phyloP scores from a whole-genome alignment of 1,140 invertebrate genomes.

The Rhyzopertha dominica region DNA sequence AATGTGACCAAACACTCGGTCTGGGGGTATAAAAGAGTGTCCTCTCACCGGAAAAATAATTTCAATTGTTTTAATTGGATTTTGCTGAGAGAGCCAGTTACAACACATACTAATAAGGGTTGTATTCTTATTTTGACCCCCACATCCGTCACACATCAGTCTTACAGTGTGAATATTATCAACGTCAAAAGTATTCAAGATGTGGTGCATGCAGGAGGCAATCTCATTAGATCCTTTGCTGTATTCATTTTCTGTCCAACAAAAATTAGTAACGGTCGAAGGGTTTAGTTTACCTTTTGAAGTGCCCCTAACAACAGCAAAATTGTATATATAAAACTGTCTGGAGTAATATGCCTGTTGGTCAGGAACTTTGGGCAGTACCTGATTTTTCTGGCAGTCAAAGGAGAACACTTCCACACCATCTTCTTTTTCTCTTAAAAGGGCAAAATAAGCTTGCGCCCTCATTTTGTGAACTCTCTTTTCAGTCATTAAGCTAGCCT shows the following conservation, averaged over 20 bases:
- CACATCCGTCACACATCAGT: slow-evolving; percentile 30
- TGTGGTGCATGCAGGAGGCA: slow-evolving; percentile 21
- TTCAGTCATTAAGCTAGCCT: slow-evolving; percentile 21
- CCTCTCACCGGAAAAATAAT: slow-evolving; percentile 31
- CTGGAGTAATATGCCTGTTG: slow-evolving; percentile 24
- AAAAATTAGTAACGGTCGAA: slow-evolving; percentile 23
- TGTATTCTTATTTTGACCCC: slow-evolving; percentile 32
- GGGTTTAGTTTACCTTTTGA: slow-evolving; percentile 10
- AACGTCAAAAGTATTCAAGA: slow-evolving; percentile 6
- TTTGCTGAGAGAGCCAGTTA: slow-evolving; percentile 16
- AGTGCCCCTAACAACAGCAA: slow-evolving; percentile 21
- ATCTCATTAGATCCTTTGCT: slow-evolving; percentile 29
- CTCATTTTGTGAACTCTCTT: slow-evolving; percentile 27
- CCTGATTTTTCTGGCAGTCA: slow-evolving; percentile 35
- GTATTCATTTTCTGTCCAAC: slow-evolving; percentile 25
- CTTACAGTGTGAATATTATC: slow-evolving; percentile 18
- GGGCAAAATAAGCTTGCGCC: slow-evolving; percentile 39
- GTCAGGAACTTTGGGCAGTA: slow-evolving; percentile 32
- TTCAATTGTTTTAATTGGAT: slow-evolving; percentile 25
- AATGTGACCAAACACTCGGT: slow-evolving; percentile 12
- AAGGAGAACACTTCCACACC: slow-evolving; percentile 25
- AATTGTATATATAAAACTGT: slow-evolving; percentile 27
- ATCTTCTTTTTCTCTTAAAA: slow-evolving; percentile 24
- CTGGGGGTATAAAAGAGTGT: slow-evolving; percentile 23
- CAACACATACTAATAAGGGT: slow-evolving; percentile 23